Conservation (phyloP, 2,797 vertebrate species). For the Anas flavirostris region DNA sequence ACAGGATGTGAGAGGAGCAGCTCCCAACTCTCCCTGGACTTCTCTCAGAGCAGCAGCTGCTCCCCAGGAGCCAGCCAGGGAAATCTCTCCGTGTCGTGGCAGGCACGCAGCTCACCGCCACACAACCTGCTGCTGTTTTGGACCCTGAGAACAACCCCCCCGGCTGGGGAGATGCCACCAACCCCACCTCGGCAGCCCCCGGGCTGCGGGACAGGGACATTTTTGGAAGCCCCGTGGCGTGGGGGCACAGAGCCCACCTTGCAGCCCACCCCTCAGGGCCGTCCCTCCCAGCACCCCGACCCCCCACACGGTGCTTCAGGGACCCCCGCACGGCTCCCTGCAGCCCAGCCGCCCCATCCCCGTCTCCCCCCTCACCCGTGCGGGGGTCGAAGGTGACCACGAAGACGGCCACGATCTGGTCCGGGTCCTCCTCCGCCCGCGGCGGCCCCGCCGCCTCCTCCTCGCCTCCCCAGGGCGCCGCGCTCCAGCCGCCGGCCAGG, state of each 20-base stretch:
- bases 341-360: no score
- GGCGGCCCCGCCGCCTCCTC: constrained; percentile 55
- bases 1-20: constrained; percentile 34
- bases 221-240: neutral
- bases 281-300: no score
- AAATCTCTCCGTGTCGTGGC: constrained; percentile 2
- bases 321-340: no score
- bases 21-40: constrained; percentile 50
- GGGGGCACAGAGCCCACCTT: neutral
- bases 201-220: neutral
- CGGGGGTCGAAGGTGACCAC: constrained; percentile 56
- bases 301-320: no score
- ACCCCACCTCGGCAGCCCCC: neutral
- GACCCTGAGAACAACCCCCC: neutral
- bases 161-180: neutral
- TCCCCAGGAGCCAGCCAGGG: constrained; percentile 29
- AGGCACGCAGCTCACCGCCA: constrained; percentile 25
- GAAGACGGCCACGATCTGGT: constrained; percentile 91
- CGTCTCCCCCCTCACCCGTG: no score
- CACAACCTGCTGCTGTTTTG: constrained; percentile 31
- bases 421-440: constrained; percentile 85
- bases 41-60: constrained; percentile 63
- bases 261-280: no score
- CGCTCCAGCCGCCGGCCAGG: neutral
- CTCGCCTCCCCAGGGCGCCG: constrained; percentile 67